Conservation (phyloP, 1,140 invertebrate species). For the Heliothis virescens region DNA sequence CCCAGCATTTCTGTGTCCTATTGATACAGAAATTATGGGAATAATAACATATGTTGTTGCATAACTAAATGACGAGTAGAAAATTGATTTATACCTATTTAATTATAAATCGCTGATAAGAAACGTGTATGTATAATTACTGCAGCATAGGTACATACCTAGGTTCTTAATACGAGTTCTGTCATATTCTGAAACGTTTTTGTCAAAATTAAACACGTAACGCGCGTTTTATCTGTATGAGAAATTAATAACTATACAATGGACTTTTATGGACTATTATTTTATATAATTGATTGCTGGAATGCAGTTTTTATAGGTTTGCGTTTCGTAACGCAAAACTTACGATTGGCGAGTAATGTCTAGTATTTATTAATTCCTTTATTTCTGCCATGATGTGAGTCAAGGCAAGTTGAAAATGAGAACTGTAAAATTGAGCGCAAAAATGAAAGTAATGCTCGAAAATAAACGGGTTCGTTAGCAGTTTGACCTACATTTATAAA, state of each 20-base stretch:
- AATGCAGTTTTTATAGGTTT: background rate
- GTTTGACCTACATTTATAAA: constrained; percentile 8
- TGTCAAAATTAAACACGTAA: no score
- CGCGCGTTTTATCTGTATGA: no score
- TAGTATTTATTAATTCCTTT: background rate
- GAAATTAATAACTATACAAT: no score
- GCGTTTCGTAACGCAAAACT: background rate
- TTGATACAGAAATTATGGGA: background rate
- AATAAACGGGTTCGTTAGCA: background rate
- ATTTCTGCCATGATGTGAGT: background rate
- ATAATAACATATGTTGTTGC: background rate
- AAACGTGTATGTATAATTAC: background rate
- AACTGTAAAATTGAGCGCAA: constrained; percentile 2
- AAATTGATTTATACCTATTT: background rate
- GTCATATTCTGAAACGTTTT: no score
- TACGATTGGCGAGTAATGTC: background rate
- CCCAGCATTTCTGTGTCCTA: background rate
- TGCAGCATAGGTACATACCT: background rate
- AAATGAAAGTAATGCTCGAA: constrained; percentile 1
- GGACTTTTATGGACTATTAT: no score
- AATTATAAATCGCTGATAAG: background rate
- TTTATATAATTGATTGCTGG: no score
- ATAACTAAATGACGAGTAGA: background rate
- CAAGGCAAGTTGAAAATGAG: constrained; percentile 3
- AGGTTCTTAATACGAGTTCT: background rate